Conservation (phyloP, 2,888 invertebrate species). For the Anodontia alba region DNA sequence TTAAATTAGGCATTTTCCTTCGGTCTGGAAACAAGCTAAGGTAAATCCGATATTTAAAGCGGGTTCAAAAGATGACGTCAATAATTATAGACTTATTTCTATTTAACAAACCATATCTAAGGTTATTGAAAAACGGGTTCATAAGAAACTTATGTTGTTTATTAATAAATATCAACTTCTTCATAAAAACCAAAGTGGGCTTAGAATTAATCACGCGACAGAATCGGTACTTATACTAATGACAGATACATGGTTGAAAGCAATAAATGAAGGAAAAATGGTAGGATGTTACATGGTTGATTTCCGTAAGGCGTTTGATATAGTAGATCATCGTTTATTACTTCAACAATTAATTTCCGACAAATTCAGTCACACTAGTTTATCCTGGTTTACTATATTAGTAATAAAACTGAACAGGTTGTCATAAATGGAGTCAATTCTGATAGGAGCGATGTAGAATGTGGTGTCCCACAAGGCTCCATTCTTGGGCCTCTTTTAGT, state of each 20-base stretch:
- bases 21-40: neutral
- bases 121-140: neutral
- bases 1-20: neutral
- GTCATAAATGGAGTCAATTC: neutral
- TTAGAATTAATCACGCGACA: neutral
- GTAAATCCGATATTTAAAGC: neutral
- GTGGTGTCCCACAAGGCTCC: neutral
- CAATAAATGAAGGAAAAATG: neutral
- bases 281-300: neutral
- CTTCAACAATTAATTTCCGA: neutral
- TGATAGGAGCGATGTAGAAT: neutral
- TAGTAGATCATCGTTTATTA: neutral
- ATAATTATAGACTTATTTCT: neutral
- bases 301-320: neutral
- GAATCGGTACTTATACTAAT: neutral
- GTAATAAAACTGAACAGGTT: neutral
- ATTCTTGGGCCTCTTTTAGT: conserved; percentile 5
- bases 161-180: neutral
- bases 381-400: neutral
- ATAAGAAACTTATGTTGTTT: neutral
- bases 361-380: neutral
- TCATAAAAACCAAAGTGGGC: neutral
- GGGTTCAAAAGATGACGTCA: neutral
- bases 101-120: neutral
- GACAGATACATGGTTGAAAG: neutral